Conservation (phyloP, 2,113 vertebrate genomes). For the Gymnorhina tibicen region DNA sequence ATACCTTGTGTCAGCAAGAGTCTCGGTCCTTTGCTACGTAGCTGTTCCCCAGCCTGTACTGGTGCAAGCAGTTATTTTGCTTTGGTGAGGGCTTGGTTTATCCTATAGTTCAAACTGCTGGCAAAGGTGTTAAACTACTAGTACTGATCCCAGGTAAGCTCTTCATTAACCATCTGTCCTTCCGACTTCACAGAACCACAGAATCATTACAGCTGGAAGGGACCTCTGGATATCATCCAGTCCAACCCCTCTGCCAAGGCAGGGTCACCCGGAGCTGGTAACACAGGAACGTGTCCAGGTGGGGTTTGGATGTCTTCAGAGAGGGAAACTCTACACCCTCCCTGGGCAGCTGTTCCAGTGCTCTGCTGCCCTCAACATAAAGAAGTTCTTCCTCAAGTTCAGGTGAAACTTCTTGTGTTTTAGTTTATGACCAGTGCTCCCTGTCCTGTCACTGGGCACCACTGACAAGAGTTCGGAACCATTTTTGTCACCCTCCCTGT, state of each 20-base stretch:
- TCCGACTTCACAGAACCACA: background rate
- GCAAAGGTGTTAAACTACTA: background rate
- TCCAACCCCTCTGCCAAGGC: too few species aligned
- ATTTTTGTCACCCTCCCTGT: background rate
- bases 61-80: rapidly evolving
- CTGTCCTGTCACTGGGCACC: too few species aligned
- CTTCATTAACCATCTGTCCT: rapidly evolving
- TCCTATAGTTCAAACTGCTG: background rate
- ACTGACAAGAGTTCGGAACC: background rate
- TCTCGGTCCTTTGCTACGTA: rapidly evolving
- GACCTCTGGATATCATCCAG: background rate
- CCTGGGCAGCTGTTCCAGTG: background rate
- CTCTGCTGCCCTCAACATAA: background rate
- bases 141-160: background rate
- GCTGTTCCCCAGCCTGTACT: background rate
- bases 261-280: background rate
- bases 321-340: background rate
- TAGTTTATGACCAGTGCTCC: background rate
- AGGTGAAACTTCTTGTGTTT: background rate
- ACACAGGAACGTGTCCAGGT: background rate
- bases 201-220: background rate
- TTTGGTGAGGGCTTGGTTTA: background rate
- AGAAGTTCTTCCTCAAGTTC: background rate
- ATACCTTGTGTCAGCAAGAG: background rate
- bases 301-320: background rate